phyloP scores from a whole-genome alignment of 2,888 invertebrate genomes.

The Isoperla grammatica region DNA sequence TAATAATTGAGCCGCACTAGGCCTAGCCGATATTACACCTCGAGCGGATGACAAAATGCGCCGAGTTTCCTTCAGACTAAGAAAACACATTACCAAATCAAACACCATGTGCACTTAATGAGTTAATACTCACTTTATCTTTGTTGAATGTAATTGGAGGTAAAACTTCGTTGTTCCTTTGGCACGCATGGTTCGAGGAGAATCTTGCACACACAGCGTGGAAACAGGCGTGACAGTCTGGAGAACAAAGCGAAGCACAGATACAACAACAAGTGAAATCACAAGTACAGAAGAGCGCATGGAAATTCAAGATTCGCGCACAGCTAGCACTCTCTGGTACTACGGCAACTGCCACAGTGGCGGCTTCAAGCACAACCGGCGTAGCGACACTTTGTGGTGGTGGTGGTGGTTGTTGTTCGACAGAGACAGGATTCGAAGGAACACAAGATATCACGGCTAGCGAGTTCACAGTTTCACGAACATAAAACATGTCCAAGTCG shows the following conservation, averaged over 20 bases:
- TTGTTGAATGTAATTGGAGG: slow-evolving; percentile 42
- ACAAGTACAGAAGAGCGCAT: slow-evolving; percentile 46
- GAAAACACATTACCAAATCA: too few species aligned
- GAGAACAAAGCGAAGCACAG: slow-evolving; percentile 54
- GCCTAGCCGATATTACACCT: too few species aligned
- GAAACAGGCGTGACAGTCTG: slow-evolving; percentile 61
- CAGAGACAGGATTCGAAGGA: slow-evolving; percentile 11
- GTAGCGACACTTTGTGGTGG: not conserved
- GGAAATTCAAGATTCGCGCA: slow-evolving; percentile 47
- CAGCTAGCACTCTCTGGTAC: slow-evolving; percentile 34
- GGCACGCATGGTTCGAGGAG: slow-evolving; percentile 43
- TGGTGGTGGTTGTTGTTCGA: too few species aligned
- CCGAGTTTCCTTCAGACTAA: too few species aligned
- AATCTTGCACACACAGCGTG: slow-evolving; percentile 52
- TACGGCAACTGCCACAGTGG: not conserved
- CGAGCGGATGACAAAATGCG: too few species aligned
- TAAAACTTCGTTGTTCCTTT: slow-evolving; percentile 41
- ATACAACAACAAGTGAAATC: slow-evolving; percentile 53
- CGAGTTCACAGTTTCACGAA: slow-evolving; percentile 41
- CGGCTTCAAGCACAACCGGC: slow-evolving; percentile 6
- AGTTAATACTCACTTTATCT: slow-evolving; percentile 44
- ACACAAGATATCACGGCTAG: slow-evolving; percentile 31
- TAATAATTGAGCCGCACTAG: too few species aligned
- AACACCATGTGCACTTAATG: too few species aligned
- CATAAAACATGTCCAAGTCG: slow-evolving; percentile 42